A percentile compares a stretch with the other conserved stretches of the same genome.
Evolutionary conservation across 1,140 invertebrate genomes (phyloP).

Genomic region (Drosophila santomea): DNA sequence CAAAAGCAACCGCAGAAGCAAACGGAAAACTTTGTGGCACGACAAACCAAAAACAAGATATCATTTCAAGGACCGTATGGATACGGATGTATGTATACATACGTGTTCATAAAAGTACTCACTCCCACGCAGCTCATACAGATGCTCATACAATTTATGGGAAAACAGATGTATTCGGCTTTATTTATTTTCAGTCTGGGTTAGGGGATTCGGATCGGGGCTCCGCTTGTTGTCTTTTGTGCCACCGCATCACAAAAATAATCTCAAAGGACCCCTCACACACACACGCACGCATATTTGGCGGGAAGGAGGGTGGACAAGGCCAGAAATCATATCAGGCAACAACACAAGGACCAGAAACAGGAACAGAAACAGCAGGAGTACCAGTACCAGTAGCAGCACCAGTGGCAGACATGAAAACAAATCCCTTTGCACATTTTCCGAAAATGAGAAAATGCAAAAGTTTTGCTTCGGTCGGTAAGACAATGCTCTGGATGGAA

Average conservation of each 20-base stretch:
- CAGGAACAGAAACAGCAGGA: conserved; percentile 30
- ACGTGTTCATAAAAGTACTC: conserved; percentile 44
- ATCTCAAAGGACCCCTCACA: conserved; percentile 61
- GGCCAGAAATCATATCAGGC: conserved; percentile 78
- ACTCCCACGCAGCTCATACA: conserved; percentile 15
- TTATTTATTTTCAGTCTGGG: conserved; percentile 66
- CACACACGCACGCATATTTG: neutral
- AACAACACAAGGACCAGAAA: conserved; percentile 59
- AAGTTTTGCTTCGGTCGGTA: conserved; percentile 71
- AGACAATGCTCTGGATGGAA: conserved; percentile 59
- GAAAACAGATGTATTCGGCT: conserved; percentile 78
- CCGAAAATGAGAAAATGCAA: conserved; percentile 82
- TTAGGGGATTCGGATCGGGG: conserved; percentile 2
- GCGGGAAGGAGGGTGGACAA: conserved; percentile 42
- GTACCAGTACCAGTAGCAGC: neutral
- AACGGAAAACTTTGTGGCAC: conserved; percentile 39
- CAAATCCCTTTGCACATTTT: conserved; percentile 83
- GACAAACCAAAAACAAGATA: conserved; percentile 43
- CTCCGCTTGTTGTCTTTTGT: conserved; percentile 47
- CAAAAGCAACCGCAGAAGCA: conserved; percentile 40
- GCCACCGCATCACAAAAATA: conserved; percentile 60
- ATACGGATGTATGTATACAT: no score
- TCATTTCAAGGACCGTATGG: conserved; percentile 21
- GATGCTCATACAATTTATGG: conserved; percentile 70
- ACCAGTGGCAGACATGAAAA: conserved; percentile 70